Evolutionary conservation across 2,113 vertebrate species (phyloP).

Genomic region (Eudyptes chrysolophus): DNA sequence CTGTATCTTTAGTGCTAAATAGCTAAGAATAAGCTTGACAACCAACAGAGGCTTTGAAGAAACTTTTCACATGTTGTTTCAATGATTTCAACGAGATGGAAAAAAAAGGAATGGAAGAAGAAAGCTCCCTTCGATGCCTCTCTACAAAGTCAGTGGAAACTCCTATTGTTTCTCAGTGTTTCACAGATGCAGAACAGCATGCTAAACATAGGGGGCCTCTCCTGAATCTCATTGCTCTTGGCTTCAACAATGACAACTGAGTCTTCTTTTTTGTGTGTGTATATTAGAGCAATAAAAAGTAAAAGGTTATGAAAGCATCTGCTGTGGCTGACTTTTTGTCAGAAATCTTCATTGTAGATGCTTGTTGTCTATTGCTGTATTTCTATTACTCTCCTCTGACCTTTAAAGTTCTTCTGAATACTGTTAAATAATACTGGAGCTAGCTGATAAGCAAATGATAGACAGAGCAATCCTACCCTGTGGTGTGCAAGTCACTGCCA

Average conservation of each 20-base stretch:
- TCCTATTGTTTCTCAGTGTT: not conserved
- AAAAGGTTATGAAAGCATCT: not conserved
- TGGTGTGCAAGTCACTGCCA: not conserved
- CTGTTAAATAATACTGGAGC: not conserved
- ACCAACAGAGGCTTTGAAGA: not conserved
- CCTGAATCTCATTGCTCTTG: not conserved
- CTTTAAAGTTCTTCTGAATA: not conserved
- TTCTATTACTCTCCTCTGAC: not conserved
- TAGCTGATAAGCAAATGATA: not conserved
- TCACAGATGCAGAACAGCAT: not conserved
- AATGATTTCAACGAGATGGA: not conserved
- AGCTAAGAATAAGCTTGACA: not conserved
- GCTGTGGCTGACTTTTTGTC: not conserved
- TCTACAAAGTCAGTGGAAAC: not conserved
- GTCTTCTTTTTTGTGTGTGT: not conserved
- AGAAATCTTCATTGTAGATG: not conserved
- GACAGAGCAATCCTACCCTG: not conserved
- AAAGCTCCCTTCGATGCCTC: not conserved
- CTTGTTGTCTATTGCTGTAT: not conserved
- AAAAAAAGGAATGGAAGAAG: not conserved
- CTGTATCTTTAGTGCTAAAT: not conserved
- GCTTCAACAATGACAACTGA: not conserved
- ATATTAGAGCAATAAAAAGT: not conserved
- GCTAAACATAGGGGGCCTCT: not conserved
- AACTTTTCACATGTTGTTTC: not conserved